Evolutionary conservation across 2,888 invertebrate genomes (phyloP).

Genomic region (Agrotis ipsilon): DNA sequence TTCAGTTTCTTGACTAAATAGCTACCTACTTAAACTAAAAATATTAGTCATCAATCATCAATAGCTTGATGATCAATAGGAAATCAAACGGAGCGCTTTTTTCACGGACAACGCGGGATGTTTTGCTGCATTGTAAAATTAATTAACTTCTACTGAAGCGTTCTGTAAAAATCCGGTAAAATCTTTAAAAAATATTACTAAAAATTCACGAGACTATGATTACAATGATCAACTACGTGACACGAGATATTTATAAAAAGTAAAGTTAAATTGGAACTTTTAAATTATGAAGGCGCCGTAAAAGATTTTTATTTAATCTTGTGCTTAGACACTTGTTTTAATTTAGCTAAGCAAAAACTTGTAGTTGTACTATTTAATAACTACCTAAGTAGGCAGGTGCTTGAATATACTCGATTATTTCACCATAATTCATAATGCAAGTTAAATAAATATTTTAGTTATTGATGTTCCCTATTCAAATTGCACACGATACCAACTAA

Average conservation of each 20-base stretch:
- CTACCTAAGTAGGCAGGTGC: not conserved
- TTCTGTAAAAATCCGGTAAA: constrained; percentile 11
- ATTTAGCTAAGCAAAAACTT: not conserved
- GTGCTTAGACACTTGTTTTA: not conserved
- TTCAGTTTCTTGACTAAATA: constrained; percentile 8
- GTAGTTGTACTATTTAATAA: not conserved
- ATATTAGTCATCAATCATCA: constrained; percentile 24
- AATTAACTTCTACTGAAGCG: constrained; percentile 25
- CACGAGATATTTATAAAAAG: not conserved
- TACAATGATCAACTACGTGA: constrained; percentile 28
- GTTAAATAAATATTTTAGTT: not conserved
- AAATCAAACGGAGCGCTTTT: constrained; percentile 26
- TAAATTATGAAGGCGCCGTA: constrained; percentile 8
- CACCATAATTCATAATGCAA: not conserved
- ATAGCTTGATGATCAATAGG: constrained; percentile 10
- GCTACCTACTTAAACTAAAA: constrained; percentile 3
- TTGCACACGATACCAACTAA: not conserved
- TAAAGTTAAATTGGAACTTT: constrained; percentile 11
- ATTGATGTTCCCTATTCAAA: not conserved
- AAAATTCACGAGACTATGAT: constrained; percentile 13
- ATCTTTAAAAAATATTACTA: constrained; percentile 16
- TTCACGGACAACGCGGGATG: not conserved
- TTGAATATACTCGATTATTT: no score
- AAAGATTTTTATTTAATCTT: not conserved
- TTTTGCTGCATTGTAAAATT: constrained; percentile 26